Evolutionary conservation across 2,113 vertebrate species (phyloP).

Genomic region (Pseudois nayaur): DNA sequence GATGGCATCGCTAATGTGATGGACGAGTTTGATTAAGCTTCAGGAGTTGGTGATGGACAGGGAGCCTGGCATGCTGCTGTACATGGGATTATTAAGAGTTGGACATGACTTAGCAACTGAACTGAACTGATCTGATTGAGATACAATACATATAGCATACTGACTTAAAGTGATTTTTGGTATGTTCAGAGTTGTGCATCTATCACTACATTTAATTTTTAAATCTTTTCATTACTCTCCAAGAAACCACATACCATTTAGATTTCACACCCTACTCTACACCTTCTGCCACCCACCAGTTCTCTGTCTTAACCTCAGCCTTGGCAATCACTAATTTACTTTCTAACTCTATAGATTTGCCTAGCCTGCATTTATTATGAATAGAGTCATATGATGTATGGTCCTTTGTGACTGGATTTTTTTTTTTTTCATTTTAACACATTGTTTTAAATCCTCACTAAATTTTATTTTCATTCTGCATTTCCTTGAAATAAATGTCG

Average conservation of each 20-base stretch:
- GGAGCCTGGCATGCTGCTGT: background rate
- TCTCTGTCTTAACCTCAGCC: background rate
- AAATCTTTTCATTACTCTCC: background rate
- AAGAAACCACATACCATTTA: background rate
- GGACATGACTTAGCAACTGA: background rate
- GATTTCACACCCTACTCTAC: background rate
- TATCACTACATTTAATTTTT: background rate
- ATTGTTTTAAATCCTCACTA: background rate
- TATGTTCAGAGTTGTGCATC: background rate
- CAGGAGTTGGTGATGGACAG: background rate
- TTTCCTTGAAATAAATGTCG: conserved; percentile 1
- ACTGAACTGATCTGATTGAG: background rate
- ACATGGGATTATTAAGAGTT: background rate
- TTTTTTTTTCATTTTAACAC: background rate
- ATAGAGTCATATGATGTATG: background rate
- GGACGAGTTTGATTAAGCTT: background rate
- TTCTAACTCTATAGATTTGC: background rate
- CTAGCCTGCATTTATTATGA: background rate
- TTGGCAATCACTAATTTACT: background rate
- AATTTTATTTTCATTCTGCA: conserved; percentile 37
- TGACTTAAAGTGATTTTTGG: background rate
- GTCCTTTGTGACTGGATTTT: background rate
- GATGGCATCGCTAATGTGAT: fast-evolving
- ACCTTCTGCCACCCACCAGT: too few relatives aligned
- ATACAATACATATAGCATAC: background rate